Base-by-base conservation (phyloP, 2,888 invertebrate genomes). In the Sipha maydis region DNA sequence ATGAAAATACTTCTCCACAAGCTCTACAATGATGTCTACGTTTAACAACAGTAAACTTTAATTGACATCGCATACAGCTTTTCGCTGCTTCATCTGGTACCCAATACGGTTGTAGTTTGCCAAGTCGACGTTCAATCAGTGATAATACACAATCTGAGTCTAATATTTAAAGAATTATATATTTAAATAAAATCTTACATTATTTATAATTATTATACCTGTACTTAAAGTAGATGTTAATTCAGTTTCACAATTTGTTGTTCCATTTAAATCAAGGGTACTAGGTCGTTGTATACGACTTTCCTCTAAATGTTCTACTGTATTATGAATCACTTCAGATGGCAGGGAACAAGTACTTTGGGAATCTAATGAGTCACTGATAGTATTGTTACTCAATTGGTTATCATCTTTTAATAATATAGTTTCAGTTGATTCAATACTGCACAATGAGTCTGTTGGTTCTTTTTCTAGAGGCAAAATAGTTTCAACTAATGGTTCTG, bases 11-110 rank as follows among this genome's bases (percentile, higher is more conserved):
- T 92, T 95, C 94, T 90, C 97, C 97, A 91, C 97, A 97, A 79
- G 96, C 96, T 85, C 97, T 93, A 91, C 97, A 97, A 92, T 98
- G 97, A 91, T 94, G 93, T 69, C 97, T 93, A 76, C 97, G 93
- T 91, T 95, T 96, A 83, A 97, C 94, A 90, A 97, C 94, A 1
- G 95, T 96, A 92, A 97, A 98, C 92, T 95, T 95, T 78, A 93
- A 92, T 90, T 95, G 95, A 91, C 97, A 97, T 90, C 96, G 94
- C 95, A 97, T 95, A 91, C 97, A 97, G 90, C 93, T 93, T n/a
- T 94, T 93, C 11, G 97, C 96, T 90, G 96, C 96, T 7, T 94
- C 93, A 92, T 98, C 97, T 0, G 97, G 97, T 84, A 97, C 95
- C 97, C 97, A 97, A 91, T 95, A 94, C 0, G 97, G 97, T 25